phyloP scores from a whole-genome alignment of 2,888 invertebrate species.

The Trissolcus japonicus region DNA sequence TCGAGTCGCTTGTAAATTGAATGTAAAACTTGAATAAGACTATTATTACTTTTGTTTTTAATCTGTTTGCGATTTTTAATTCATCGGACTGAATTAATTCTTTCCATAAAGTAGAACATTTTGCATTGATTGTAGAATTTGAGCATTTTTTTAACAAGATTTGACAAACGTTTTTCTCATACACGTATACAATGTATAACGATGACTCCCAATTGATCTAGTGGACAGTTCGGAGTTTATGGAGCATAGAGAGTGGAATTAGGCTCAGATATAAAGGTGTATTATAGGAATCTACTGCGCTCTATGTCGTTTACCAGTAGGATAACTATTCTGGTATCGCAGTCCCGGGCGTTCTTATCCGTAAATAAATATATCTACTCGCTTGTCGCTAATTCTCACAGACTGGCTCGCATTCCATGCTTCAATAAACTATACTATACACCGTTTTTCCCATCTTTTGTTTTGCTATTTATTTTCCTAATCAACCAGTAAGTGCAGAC shows the following conservation, averaged over 20 bases:
- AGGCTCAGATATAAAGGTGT: slow-evolving; percentile 49
- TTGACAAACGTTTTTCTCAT: no score
- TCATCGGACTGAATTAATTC: no score
- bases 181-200: no score
- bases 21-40: no score
- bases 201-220: no score
- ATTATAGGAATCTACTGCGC: slow-evolving; percentile 62
- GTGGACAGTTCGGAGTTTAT: slow-evolving; percentile 19
- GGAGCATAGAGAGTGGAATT: slow-evolving; percentile 39
- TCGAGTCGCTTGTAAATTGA: no score
- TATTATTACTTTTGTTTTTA: no score
- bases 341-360: slow-evolving; percentile 72
- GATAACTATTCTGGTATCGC: slow-evolving; percentile 73
- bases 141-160: no score
- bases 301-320: slow-evolving; percentile 68
- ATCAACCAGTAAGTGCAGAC: slow-evolving; percentile 37
- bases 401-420: slow-evolving; percentile 57
- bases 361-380: slow-evolving; percentile 74
- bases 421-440: slow-evolving; percentile 51
- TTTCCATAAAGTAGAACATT: no score
- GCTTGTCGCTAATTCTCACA: slow-evolving; percentile 64
- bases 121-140: no score
- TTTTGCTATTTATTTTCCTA: slow-evolving; percentile 52
- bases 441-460: slow-evolving; percentile 36
- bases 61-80: no score